A percentile compares a stretch with the other conserved stretches of the same genome.
Conservation (phyloP, 2,888 invertebrate species). For the Pyrocoelia pectoralis region DNA sequence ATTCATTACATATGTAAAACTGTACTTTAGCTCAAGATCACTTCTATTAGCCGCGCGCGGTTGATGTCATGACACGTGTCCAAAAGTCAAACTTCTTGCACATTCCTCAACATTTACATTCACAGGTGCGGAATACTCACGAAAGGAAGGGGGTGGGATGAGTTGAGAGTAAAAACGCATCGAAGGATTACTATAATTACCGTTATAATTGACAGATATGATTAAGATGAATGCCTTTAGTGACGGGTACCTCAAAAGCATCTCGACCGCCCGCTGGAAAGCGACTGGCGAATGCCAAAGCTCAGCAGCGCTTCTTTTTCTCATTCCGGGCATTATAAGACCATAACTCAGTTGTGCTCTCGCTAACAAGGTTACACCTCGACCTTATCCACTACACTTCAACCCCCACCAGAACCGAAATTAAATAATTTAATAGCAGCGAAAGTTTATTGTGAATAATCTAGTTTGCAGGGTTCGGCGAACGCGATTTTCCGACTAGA, state of each 20-base stretch:
- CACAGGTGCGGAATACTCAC: not conserved
- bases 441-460: constrained; percentile 65
- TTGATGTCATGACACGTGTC: no score
- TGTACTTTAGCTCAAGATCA: no score
- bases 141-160: not conserved
- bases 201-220: constrained; percentile 22
- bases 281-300: constrained; percentile 57
- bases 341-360: constrained; percentile 61
- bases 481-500: constrained; percentile 25
- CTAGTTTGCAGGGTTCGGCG: constrained; percentile 55
- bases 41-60: no score
- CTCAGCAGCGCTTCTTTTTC: constrained; percentile 57
- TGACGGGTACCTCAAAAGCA: constrained; percentile 33
- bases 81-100: not conserved
- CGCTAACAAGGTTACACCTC: constrained; percentile 63
- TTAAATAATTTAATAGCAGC: constrained; percentile 64
- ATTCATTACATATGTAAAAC: no score
- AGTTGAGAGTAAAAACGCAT: not conserved
- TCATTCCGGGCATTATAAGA: constrained; percentile 60
- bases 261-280: constrained; percentile 51
- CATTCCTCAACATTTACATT: not conserved
- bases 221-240: constrained; percentile 21
- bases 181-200: constrained; percentile 5
- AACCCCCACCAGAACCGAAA: constrained; percentile 57
- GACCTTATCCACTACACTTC: constrained; percentile 57